A percentile compares a stretch with the other conserved stretches of the same genome.
These are phyloP conservation scores for Pseudochirops cupreus DNA, from an alignment of 2,797 vertebrate genomes.

Conservation along the genomic window DNA sequence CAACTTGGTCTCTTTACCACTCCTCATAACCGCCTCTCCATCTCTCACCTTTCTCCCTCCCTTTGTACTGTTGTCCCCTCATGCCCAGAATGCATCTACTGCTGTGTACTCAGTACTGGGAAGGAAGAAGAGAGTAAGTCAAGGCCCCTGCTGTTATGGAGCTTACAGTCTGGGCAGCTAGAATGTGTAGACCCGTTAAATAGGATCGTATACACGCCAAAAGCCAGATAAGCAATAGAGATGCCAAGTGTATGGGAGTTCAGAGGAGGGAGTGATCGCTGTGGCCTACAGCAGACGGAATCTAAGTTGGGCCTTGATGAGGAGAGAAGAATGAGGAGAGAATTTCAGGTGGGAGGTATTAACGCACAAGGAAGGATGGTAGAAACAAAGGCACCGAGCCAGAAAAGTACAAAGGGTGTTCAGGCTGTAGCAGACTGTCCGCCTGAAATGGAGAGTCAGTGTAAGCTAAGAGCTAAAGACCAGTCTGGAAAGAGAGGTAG, in stretches of 20 bases:
- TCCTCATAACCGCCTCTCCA: background rate
- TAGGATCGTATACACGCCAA: background rate
- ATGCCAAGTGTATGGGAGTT: background rate
- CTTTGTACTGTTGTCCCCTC: background rate
- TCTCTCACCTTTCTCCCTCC: background rate
- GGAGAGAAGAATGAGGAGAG: background rate
- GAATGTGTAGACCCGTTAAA: background rate
- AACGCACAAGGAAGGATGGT: background rate
- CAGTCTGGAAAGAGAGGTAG: background rate
- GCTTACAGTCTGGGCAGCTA: background rate
- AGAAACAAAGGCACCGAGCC: background rate
- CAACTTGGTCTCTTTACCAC: background rate
- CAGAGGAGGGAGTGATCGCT: background rate
- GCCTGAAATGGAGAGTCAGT: rapidly evolving
- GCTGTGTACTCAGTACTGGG: background rate
- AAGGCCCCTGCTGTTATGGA: background rate
- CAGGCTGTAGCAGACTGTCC: background rate
- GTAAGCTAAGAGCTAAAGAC: rapidly evolving
- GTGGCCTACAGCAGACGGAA: background rate
- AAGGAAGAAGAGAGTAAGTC: background rate
- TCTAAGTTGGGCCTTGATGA: background rate
- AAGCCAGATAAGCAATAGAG: background rate
- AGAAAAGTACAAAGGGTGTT: background rate
- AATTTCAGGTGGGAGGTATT: background rate
- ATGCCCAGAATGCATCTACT: background rate